These are phyloP conservation scores for Oostethus manadensis DNA, from an alignment of 2,113 vertebrate genomes.

Conservation along the genomic window DNA sequence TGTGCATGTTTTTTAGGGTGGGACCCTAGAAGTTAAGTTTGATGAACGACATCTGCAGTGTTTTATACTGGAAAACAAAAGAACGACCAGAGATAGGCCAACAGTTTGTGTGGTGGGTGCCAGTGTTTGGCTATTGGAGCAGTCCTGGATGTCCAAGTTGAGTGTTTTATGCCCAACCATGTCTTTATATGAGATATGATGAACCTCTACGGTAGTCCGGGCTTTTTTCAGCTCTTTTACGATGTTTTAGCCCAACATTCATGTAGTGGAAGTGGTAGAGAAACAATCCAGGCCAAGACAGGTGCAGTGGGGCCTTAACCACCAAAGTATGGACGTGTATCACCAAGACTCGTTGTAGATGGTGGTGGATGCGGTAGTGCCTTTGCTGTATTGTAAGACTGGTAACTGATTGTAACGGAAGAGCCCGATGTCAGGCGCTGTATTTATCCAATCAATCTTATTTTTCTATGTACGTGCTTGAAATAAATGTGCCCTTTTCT, in stretches of 20 bases:
- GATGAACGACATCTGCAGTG: background rate
- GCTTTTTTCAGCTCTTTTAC: background rate
- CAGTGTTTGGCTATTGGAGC: background rate
- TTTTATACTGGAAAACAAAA: background rate
- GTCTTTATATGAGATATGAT: background rate
- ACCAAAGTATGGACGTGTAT: slow-evolving; percentile 4
- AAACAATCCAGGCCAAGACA: background rate
- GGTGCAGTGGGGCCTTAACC: background rate
- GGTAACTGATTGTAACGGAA: slow-evolving; percentile 74
- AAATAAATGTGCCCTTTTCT: slow-evolving; percentile 77
- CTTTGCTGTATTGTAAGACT: slow-evolving; percentile 75
- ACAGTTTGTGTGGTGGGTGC: background rate
- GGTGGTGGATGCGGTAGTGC: slow-evolving; percentile 74
- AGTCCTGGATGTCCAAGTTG: background rate
- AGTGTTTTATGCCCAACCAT: background rate
- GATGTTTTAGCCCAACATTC: background rate
- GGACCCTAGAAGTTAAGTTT: too few relatives aligned
- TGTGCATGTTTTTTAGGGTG: too few relatives aligned
- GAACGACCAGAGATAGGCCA: background rate
- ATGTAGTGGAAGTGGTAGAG: background rate
- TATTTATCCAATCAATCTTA: slow-evolving; percentile 80
- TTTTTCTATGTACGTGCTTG: slow-evolving; percentile 81
- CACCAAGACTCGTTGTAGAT: slow-evolving; percentile 55
- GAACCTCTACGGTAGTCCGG: background rate
- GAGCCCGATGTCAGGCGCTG: slow-evolving; percentile 66